phyloP scores from a whole-genome alignment of 1,140 invertebrate genomes.

The Oedothorax gibbosus region DNA sequence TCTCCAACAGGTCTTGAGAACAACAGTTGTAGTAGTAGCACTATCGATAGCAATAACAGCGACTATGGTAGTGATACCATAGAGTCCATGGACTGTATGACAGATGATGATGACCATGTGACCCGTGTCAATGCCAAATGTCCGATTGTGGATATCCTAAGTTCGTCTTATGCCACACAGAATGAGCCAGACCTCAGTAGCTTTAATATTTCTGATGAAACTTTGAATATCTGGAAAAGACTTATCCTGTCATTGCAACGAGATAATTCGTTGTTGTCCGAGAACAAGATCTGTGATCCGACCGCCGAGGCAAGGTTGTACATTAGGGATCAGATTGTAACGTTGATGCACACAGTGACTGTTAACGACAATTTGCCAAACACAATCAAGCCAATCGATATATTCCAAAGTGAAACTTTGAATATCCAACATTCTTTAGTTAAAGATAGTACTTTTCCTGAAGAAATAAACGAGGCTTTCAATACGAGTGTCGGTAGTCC shows the following conservation, averaged over 20 bases:
- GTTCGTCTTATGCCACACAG: conserved; percentile 8
- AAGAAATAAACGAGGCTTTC: conserved; percentile 48
- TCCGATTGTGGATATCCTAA: conserved; percentile 19
- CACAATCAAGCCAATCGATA: not conserved
- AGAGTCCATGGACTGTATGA: conserved; percentile 60
- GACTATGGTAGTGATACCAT: conserved; percentile 63
- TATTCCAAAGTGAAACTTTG: not conserved
- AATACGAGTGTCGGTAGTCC: conserved; percentile 23
- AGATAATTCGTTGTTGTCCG: conserved; percentile 68
- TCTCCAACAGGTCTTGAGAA: conserved; percentile 49
- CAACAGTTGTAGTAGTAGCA: conserved; percentile 58
- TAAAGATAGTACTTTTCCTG: not conserved
- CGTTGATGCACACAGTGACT: conserved; percentile 91
- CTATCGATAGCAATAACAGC: conserved; percentile 62
- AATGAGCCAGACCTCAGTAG: conserved; percentile 17
- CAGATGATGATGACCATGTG: conserved; percentile 55
- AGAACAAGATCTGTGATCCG: conserved; percentile 27
- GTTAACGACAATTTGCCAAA: conserved; percentile 21
- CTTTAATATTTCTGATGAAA: conserved; percentile 62
- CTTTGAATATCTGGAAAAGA: conserved; percentile 63
- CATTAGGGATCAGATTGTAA: conserved; percentile 86
- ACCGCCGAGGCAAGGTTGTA: conserved; percentile 88
- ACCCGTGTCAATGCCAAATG: not conserved
- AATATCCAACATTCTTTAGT: not conserved
- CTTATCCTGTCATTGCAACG: conserved; percentile 62